Percentiles rank a stretch among this genome's conserved stretches.
These are phyloP conservation scores for Ptychochromis oligacanthus DNA, from an alignment of 2,113 vertebrate genomes.

Conservation along the genomic window DNA sequence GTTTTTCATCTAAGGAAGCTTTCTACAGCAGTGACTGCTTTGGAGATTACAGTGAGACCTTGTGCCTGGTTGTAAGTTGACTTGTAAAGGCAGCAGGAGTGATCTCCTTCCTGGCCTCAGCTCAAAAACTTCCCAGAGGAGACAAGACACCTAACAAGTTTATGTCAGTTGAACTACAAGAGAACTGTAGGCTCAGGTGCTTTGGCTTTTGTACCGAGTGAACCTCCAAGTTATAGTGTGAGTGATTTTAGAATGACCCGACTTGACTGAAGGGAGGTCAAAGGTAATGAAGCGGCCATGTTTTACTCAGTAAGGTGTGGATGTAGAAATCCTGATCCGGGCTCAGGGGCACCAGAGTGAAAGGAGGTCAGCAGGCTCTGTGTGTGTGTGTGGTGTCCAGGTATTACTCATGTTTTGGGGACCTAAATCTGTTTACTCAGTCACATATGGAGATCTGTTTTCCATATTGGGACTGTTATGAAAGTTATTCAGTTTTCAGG, in stretches of 20 bases:
- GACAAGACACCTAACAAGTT: slow-evolving; percentile 23
- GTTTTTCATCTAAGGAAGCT: neutral
- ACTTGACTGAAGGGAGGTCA: slow-evolving; percentile 8
- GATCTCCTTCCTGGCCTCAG: slow-evolving; percentile 27
- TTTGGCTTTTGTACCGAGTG: neutral
- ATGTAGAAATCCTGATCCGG: slow-evolving; percentile 23
- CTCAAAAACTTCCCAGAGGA: slow-evolving; percentile 11
- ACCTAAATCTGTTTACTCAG: neutral
- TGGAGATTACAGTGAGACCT: slow-evolving; percentile 5
- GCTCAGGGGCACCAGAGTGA: neutral
- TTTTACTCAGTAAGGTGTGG: slow-evolving; percentile 34
- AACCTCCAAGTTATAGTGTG: neutral
- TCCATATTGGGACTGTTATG: neutral
- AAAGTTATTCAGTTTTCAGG: neutral
- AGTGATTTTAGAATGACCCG: slow-evolving; percentile 19
- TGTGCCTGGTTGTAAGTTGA: slow-evolving; percentile 12
- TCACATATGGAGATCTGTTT: neutral
- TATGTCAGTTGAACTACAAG: slow-evolving; percentile 33
- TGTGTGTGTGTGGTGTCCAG: neutral
- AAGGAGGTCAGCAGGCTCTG: slow-evolving; percentile 8
- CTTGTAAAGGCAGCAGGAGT: slow-evolving; percentile 10
- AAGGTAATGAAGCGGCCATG: slow-evolving; percentile 7
- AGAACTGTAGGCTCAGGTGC: slow-evolving; percentile 20
- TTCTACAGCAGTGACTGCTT: neutral
- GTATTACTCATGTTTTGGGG: neutral